Evolutionary conservation across 2,113 vertebrate species (phyloP).

Genomic region (Peromyscus maniculatus): DNA sequence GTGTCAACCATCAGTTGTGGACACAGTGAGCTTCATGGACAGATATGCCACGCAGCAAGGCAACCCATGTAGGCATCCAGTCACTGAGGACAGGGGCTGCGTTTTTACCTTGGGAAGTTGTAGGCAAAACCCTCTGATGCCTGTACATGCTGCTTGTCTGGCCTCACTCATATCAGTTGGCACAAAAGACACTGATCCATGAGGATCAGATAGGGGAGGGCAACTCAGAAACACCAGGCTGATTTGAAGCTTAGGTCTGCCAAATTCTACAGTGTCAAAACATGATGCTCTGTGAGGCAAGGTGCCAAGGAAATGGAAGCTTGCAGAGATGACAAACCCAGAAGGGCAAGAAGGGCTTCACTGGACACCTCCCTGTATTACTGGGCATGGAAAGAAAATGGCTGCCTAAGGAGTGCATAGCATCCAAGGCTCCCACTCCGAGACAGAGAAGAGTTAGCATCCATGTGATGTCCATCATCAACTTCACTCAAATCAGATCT

Average conservation of each 20-base stretch:
- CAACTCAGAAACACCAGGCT: too few relatives aligned
- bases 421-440: too few relatives aligned
- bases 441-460: neutral
- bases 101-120: neutral
- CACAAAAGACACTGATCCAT: too few relatives aligned
- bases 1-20: neutral
- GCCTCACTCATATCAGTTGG: neutral
- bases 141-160: neutral
- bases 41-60: neutral
- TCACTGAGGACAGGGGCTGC: too few relatives aligned
- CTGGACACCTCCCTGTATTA: neutral
- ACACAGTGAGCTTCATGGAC: neutral
- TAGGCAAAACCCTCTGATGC: neutral
- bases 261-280: neutral
- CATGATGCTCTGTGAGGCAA: neutral
- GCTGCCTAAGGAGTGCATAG: neutral
- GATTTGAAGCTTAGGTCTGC: neutral
- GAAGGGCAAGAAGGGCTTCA: neutral
- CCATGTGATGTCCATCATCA: neutral
- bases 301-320: neutral
- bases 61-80: fast-evolving
- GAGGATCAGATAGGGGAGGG: too few relatives aligned
- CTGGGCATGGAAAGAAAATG: too few relatives aligned
- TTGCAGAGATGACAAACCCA: neutral
- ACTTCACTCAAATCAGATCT: neutral